Conservation (phyloP, 1,140 invertebrate species). For the Pogonomyrmex californicus region DNA sequence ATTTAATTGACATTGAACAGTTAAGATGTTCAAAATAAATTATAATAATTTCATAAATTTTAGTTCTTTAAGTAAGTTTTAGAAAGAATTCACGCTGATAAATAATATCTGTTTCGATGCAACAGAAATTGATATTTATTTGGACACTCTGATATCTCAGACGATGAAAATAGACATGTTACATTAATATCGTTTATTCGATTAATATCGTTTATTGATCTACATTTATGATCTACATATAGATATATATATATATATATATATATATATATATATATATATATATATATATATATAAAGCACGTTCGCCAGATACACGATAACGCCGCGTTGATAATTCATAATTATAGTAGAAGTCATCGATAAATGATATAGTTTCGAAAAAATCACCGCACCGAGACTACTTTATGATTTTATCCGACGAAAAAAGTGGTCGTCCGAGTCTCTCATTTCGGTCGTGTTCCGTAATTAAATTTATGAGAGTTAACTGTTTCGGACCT, state of each 20-base stretch:
- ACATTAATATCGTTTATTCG: not conserved
- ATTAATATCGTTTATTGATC: not conserved
- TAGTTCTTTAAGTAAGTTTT: not conserved
- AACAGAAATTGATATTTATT: not conserved
- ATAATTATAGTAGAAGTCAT: constrained; percentile 2
- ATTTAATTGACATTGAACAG: constrained; percentile 25
- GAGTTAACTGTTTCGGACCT: constrained; percentile 66
- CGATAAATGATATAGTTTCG: constrained; percentile 18
- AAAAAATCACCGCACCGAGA: constrained; percentile 21
- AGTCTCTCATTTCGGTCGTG: constrained; percentile 54
- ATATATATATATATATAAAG: not conserved
- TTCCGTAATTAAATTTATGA: constrained; percentile 69
- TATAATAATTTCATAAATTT: constrained; percentile 1
- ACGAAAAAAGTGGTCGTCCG: not conserved
- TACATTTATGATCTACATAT: too few relatives aligned
- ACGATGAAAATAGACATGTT: not conserved
- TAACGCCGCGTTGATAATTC: constrained; percentile 11
- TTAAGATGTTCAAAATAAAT: constrained; percentile 19
- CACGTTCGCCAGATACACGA: not conserved
- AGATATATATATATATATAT: too few relatives aligned
- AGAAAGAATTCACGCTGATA: not conserved
- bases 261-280: too few relatives aligned
- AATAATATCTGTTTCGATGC: not conserved
- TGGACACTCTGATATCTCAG: not conserved
- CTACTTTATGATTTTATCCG: constrained; percentile 38